Base-by-base conservation (phyloP, 2,797 vertebrate species). In the Schizothorax lantsangensis region DNA sequence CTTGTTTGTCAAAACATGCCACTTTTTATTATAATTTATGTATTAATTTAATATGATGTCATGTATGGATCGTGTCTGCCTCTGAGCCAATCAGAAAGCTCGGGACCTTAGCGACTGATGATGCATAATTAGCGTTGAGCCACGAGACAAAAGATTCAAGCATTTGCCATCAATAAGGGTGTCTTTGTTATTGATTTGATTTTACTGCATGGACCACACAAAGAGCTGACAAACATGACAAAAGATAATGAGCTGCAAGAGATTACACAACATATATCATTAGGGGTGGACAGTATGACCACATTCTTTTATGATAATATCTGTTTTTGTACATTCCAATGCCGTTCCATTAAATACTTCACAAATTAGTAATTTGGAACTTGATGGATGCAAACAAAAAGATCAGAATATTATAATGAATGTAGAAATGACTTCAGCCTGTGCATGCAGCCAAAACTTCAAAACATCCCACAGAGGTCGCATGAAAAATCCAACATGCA, bases 31-130 rank as follows among this genome's bases (percentile, higher is more conserved):
- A 87, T 87, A 91, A 95, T 95, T 93, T 91, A 94, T 94, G 91
- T 94, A 92, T 93, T 95, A 92, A 95, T 95, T 91, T 91, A 95
- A 93, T 95, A 94, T 95, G 94, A 96, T 94, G 94, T 95, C 94
- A 95, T 93, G 87, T 94, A 95, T 94, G 87, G 94, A 95, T 93
- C 10, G 89, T 85, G 68, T 36, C 43, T 6, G 64, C 79, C 78
- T 71, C 43, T 68, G 66, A 87, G 59, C 80, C 69, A 83, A 88
- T 86, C 90, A 91, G 92, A 94, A 93, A 92, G 89, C 91, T 94
- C 93, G 92, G 95, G 92, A 94, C 91, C 92, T 89, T 92, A 92
- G 93, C 92, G 92, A 94, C 91, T 90, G 92, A 93, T 92, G 92
- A 91, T 92, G 93, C 64, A 78, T 92, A 94, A 95, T 95, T 94